Evolutionary conservation across 2,113 vertebrate species (phyloP).

Genomic region (Jacana jacana): DNA sequence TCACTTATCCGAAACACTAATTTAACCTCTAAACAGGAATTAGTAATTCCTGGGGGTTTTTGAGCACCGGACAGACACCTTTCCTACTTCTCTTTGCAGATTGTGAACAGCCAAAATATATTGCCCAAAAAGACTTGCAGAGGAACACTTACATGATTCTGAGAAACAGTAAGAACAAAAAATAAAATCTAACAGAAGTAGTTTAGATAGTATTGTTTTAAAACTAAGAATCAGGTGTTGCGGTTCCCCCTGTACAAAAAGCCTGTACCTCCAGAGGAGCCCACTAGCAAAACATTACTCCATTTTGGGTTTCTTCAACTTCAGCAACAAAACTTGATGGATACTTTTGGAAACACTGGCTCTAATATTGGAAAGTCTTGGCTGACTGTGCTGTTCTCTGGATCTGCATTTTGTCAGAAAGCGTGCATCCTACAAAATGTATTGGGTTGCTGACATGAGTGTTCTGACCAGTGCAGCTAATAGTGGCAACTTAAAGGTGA

Average conservation of each 20-base stretch:
- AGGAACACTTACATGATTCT: background rate
- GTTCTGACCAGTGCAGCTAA: background rate
- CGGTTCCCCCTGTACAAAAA: background rate
- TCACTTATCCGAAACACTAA: background rate
- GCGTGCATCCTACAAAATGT: background rate
- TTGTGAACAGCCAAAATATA: background rate
- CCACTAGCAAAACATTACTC: background rate
- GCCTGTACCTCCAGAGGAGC: background rate
- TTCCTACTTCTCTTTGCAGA: background rate
- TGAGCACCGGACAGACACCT: background rate
- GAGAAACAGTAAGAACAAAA: background rate
- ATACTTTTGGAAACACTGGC: background rate
- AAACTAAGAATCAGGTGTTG: background rate
- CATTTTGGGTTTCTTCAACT: background rate
- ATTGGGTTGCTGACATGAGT: rapidly evolving
- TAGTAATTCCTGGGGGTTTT: rapidly evolving
- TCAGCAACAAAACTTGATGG: background rate
- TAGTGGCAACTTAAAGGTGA: background rate
- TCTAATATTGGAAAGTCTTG: background rate
- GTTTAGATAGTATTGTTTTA: background rate
- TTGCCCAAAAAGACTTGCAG: background rate
- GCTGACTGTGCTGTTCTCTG: background rate
- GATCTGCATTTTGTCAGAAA: background rate
- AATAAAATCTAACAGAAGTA: background rate
- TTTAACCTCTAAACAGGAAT: background rate